phyloP scores from a whole-genome alignment of 2,797 vertebrate species.

The Premnoplex brunnescens region DNA sequence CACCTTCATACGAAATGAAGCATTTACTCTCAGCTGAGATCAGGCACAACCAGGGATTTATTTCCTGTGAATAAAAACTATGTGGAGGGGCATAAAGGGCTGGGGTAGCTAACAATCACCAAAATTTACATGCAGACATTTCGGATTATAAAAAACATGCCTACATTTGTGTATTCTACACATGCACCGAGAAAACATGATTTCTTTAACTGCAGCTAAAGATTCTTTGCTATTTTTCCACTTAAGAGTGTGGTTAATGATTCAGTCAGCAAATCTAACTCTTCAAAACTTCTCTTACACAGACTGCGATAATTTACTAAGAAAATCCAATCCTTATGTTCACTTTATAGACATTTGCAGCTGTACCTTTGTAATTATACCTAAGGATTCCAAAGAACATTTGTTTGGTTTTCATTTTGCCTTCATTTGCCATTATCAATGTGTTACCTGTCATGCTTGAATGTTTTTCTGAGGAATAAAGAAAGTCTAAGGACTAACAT shows the following conservation, averaged over 20 bases:
- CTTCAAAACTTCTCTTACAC: background rate
- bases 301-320: background rate
- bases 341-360: background rate
- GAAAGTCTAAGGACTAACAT: background rate
- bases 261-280: background rate
- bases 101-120: background rate
- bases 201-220: background rate
- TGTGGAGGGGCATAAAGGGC: background rate
- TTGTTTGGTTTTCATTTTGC: background rate
- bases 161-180: background rate
- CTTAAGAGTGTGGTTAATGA: background rate
- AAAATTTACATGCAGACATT: background rate
- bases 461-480: background rate
- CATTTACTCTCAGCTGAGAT: background rate
- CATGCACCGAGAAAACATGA: background rate
- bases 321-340: background rate
- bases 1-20: background rate
- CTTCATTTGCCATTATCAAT: background rate
- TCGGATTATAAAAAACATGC: background rate
- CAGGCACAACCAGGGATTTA: background rate
- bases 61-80: background rate
- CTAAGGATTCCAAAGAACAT: background rate
- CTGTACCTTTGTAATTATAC: background rate
- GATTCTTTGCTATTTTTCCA: background rate
- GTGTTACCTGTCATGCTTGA: background rate